Evolutionary conservation across 2,797 vertebrate genomes (phyloP).

Genomic region (Pteronotus mesoamericanus): DNA sequence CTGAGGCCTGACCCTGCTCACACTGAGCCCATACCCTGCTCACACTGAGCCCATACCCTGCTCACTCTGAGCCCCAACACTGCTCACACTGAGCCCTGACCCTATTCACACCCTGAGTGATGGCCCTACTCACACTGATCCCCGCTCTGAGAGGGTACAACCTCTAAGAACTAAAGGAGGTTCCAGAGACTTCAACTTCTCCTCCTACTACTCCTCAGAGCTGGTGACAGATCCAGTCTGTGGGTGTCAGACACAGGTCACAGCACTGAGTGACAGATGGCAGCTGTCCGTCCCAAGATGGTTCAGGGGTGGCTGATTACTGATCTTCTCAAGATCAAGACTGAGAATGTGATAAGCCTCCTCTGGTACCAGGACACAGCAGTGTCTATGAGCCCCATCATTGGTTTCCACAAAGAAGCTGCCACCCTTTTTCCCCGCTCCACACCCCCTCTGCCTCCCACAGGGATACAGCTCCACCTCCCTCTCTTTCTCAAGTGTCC

Average conservation of each 20-base stretch:
- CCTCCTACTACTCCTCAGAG: background rate
- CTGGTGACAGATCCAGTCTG: background rate
- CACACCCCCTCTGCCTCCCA: no score
- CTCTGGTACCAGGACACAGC: background rate
- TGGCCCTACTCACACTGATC: background rate
- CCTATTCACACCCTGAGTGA: background rate
- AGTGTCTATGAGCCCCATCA: background rate
- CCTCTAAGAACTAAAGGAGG: background rate
- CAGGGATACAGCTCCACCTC: background rate
- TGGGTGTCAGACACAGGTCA: background rate
- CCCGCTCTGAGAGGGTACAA: background rate
- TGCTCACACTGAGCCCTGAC: background rate
- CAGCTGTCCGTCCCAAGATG: background rate
- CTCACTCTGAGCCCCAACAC: background rate
- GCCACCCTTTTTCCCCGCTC: background rate
- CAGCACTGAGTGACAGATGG: slow-evolving; percentile 6
- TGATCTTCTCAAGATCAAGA: background rate
- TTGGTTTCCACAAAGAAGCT: background rate
- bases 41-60: background rate
- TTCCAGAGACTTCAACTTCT: background rate
- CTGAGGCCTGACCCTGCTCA: background rate
- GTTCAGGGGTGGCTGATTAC: background rate
- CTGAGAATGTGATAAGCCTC: background rate
- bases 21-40: background rate
- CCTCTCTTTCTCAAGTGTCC: background rate